phyloP scores from a whole-genome alignment of 2,797 vertebrate species.

The Rhyacichthys aspro region DNA sequence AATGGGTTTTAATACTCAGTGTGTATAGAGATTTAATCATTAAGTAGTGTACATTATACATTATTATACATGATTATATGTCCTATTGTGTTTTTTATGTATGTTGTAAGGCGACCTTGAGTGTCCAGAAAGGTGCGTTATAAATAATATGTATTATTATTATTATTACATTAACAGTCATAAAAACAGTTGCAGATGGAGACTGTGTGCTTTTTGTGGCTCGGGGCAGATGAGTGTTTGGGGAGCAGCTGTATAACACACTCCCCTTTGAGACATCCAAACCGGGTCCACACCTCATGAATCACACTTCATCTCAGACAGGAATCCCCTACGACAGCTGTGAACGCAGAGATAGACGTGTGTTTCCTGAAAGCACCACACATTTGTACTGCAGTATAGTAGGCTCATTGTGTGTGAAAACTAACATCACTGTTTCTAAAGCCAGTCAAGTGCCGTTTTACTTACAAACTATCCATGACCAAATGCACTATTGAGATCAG shows the following conservation, averaged over 20 bases:
- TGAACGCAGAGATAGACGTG: neutral
- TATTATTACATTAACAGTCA: too few relatives aligned
- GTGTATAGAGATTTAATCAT: too few relatives aligned
- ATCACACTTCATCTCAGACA: neutral
- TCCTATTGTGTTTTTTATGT: too few relatives aligned
- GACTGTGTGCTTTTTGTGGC: neutral
- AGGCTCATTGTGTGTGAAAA: neutral
- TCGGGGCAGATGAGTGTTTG: neutral
- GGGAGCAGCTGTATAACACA: neutral
- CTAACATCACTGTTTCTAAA: neutral
- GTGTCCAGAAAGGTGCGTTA: too few relatives aligned
- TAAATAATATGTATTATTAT: too few relatives aligned
- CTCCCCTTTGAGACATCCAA: neutral
- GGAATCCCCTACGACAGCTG: conserved; percentile 10
- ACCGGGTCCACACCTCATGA: conserved; percentile 10
- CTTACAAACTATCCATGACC: neutral
- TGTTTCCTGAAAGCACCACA: neutral
- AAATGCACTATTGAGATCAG: neutral
- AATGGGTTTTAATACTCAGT: too few relatives aligned
- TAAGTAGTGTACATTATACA: too few relatives aligned
- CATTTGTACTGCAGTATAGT: neutral
- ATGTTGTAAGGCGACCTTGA: too few relatives aligned
- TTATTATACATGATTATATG: too few relatives aligned
- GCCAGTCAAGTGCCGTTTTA: neutral
- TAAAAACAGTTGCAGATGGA: neutral